These are phyloP conservation scores for Drosophila quinaria DNA, from an alignment of 2,888 invertebrate species.

Conservation along the genomic window DNA sequence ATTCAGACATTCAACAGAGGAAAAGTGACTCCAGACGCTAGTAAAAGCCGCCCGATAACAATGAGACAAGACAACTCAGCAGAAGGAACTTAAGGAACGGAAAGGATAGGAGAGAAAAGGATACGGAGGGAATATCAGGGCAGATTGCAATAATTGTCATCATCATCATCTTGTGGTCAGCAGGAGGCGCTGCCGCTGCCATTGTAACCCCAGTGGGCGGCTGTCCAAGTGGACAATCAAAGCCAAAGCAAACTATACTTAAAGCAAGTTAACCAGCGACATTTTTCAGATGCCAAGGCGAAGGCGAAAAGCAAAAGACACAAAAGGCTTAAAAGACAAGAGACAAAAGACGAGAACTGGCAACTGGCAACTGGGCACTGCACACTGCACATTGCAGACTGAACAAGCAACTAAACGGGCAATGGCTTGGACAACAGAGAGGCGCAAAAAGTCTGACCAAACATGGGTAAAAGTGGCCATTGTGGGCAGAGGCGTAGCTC, in stretches of 20 bases:
- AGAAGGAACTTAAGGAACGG: slow-evolving; percentile 5
- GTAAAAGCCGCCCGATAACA: slow-evolving; percentile 49
- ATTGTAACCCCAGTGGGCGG: slow-evolving; percentile 50
- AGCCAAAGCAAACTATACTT: slow-evolving; percentile 73
- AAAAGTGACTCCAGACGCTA: slow-evolving; percentile 58
- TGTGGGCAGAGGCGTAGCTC: slow-evolving; percentile 40
- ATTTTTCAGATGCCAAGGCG: slow-evolving; percentile 77
- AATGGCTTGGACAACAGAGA: slow-evolving; percentile 50
- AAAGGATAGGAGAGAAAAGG: background rate
- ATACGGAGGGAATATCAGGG: slow-evolving; percentile 12
- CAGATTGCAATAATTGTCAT: slow-evolving; percentile 68
- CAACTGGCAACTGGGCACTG: slow-evolving; percentile 1
- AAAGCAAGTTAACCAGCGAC: slow-evolving; percentile 80
- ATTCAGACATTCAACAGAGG: slow-evolving; percentile 30
- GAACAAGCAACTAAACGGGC: slow-evolving; percentile 75
- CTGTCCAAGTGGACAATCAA: slow-evolving; percentile 63
- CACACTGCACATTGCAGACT: slow-evolving; percentile 15
- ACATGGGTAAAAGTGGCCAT: slow-evolving; percentile 70
- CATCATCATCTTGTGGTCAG: slow-evolving; percentile 59
- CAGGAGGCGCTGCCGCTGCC: slow-evolving; percentile 37
- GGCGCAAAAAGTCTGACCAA: slow-evolving; percentile 71
- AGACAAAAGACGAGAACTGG: slow-evolving; percentile 6
- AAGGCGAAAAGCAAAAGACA: slow-evolving; percentile 53
- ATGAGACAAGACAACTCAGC: slow-evolving; percentile 20
- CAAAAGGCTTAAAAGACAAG: slow-evolving; percentile 37